These are phyloP conservation scores for Halictus rubicundus DNA, from an alignment of 1,140 invertebrate genomes.

Conservation along the genomic window DNA sequence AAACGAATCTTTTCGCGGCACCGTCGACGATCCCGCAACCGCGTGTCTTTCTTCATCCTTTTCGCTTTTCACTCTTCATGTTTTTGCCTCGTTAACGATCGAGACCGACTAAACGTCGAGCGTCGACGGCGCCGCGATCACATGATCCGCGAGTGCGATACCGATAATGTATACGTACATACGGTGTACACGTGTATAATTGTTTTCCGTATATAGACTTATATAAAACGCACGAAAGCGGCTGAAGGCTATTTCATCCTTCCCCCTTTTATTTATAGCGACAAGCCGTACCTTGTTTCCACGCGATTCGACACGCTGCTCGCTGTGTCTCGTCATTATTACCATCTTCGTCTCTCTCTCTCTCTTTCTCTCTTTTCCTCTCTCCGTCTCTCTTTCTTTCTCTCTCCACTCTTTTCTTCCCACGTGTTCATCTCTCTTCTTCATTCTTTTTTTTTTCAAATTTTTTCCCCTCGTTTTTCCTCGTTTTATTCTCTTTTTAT, in stretches of 20 bases:
- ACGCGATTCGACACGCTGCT: slow-evolving; percentile 18
- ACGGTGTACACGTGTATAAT: slow-evolving; percentile 52
- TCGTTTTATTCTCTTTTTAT: slow-evolving; percentile 14
- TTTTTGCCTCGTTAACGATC: background rate
- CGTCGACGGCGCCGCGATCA: background rate
- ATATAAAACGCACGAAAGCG: slow-evolving; percentile 69
- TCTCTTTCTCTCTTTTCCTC: too few species aligned
- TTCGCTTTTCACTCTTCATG: background rate
- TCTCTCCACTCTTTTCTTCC: too few species aligned
- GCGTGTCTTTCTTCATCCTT: background rate
- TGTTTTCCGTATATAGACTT: slow-evolving; percentile 62
- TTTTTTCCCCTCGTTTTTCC: slow-evolving; percentile 10
- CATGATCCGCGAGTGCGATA: slow-evolving; percentile 48
- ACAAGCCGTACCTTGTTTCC: slow-evolving; percentile 47
- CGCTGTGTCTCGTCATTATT: slow-evolving; percentile 8
- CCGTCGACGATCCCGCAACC: slow-evolving; percentile 28
- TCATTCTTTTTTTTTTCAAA: background rate
- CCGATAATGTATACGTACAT: slow-evolving; percentile 53
- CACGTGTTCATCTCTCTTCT: too few species aligned
- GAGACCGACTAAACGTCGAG: slow-evolving; percentile 10
- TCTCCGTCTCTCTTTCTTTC: too few species aligned
- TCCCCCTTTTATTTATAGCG: slow-evolving; percentile 54
- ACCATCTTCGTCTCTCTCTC: background rate
- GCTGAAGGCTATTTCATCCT: slow-evolving; percentile 54
- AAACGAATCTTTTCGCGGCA: slow-evolving; percentile 21